Evolutionary conservation across 2,113 vertebrate species (phyloP), one percentile per base, ranked within the genome.

Genomic region (Pachypanchax playfairii): DNA sequence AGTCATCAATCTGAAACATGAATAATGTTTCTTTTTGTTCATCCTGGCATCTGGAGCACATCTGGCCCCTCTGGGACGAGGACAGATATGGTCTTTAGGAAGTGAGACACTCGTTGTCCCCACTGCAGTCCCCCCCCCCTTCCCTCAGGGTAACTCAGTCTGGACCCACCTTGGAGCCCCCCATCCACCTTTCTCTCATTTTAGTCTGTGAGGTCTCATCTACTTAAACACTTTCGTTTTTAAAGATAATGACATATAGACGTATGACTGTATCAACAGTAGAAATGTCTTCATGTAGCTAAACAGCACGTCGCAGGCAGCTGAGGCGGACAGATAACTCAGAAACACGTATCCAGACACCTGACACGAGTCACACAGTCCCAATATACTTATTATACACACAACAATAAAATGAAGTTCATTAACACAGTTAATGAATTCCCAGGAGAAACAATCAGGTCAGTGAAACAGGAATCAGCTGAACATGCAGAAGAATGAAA

Each of bases 21-120:
- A 94, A 93, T 90, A 92, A 94, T 93, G 83, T 85, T 42, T 20
- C 80, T 73, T 77, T 85, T 79, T 70, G 82, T 90, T 70, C 42
- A 47, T 56, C 72, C 61, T 82, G 76, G 56, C 82, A 80, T 82
- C 79, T 75, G 65, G 74, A 82, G 76, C 63, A 70, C 84, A 89
- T 71, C 82, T 65, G 39, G 71, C 70, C 70, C 84, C 22, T 0
- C 50, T 77, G 88, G 83, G 73, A 71, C 60, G 69, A 10, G 70
- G 70, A 86, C 75, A 81, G 84, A 87, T 83, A 75, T 77, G 57
- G 65, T 85, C 48, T 88, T 70, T 85, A 72, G 89, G 83, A 84
- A 88, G 82, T 88, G 82, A 79, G 82, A 58, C 76, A 75, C 78
- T 75, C 75, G 79, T 77, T 64, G 65, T 49, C 63, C 53, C 11